These are phyloP conservation scores for Orgyia antiqua DNA, from an alignment of 2,888 invertebrate species.

Conservation along the genomic window DNA sequence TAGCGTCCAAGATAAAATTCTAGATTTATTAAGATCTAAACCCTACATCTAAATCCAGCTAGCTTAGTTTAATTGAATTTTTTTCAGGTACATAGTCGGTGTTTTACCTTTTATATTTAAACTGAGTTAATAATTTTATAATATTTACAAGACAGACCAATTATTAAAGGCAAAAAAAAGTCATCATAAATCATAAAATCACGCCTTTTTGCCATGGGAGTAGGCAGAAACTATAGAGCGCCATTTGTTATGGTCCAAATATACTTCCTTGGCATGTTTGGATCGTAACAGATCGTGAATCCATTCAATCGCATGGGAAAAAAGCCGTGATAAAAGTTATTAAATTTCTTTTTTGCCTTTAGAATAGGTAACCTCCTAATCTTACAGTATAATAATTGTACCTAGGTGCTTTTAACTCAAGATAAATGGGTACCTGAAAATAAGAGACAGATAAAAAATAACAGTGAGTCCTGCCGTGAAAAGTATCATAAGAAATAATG, in stretches of 20 bases:
- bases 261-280: too few species aligned
- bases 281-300: too few species aligned
- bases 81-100: slow-evolving; percentile 75
- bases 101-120: slow-evolving; percentile 35
- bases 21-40: slow-evolving; percentile 58
- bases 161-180: slow-evolving; percentile 33
- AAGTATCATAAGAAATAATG: too few species aligned
- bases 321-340: too few species aligned
- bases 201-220: too few species aligned
- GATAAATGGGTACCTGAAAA: slow-evolving; percentile 10
- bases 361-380: slow-evolving; percentile 15
- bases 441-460: slow-evolving; percentile 16
- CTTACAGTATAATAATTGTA: slow-evolving; percentile 49
- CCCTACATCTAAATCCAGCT: slow-evolving; percentile 62
- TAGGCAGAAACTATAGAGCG: too few species aligned
- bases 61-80: slow-evolving; percentile 71
- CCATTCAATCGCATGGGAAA: too few species aligned
- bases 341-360: slow-evolving; percentile 23
- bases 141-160: slow-evolving; percentile 51
- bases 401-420: slow-evolving; percentile 56
- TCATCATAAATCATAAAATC: not conserved
- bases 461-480: too few species aligned
- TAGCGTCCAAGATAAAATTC: slow-evolving; percentile 63
- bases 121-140: slow-evolving; percentile 33
- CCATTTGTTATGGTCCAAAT: too few species aligned